A percentile compares a stretch with the other conserved stretches of the same genome.
Evolutionary conservation across 2,113 vertebrate species (phyloP).

Genomic region (Scomber japonicus): DNA sequence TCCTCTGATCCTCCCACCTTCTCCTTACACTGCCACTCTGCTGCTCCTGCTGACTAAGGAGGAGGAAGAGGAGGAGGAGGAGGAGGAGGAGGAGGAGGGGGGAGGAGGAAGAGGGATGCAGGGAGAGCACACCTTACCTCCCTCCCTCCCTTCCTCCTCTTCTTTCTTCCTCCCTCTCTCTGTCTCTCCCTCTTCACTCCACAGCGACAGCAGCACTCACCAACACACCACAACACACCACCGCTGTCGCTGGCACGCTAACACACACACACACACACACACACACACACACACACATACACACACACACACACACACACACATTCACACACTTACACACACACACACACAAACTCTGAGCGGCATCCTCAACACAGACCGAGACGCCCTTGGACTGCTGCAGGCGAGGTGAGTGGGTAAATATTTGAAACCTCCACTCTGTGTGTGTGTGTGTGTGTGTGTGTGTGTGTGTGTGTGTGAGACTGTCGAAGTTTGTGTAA

Average conservation of each 20-base stretch:
- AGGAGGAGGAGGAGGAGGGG: too few species aligned
- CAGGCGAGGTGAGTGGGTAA: conserved; percentile 82
- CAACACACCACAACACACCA: conserved; percentile 71
- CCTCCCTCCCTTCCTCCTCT: conserved; percentile 58
- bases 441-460: conserved; percentile 49
- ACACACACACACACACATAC: conserved; percentile 46
- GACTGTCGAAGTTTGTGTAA: too few species aligned
- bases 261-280: conserved; percentile 58
- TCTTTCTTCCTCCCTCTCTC: conserved; percentile 70
- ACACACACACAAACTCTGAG: conserved; percentile 65
- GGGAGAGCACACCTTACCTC: conserved; percentile 85
- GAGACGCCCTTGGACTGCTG: conserved; percentile 83
- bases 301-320: conserved; percentile 44
- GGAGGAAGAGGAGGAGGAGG: conserved; percentile 64
- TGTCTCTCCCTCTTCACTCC: conserved; percentile 77
- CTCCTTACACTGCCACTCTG: conserved; percentile 52
- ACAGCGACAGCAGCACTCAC: conserved; percentile 72
- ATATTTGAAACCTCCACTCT: conserved; percentile 66
- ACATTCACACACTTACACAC: conserved; percentile 49
- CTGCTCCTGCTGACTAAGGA: conserved; percentile 55
- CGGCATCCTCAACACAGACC: conserved; percentile 71
- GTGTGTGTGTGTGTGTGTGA: too few species aligned
- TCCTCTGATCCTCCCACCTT: conserved; percentile 62
- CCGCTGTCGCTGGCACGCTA: conserved; percentile 57
- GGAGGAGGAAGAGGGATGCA: conserved; percentile 81